Evolutionary conservation across 2,888 invertebrate species (phyloP), one percentile per base, ranked within the genome.

Genomic region (Polydrusus tereticollis): DNA sequence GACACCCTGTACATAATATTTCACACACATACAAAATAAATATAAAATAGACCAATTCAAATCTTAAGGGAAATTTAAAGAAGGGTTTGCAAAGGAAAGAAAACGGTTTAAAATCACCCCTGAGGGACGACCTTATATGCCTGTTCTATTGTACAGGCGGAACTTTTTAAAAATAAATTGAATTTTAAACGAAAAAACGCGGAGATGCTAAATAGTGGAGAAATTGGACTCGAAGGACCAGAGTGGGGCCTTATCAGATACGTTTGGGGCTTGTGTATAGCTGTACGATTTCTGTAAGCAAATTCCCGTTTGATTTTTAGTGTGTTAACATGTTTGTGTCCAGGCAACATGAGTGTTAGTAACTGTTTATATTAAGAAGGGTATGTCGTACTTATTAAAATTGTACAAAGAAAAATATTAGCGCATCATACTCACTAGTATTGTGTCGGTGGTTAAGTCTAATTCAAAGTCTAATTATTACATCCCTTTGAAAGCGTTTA

Each of bases 161-260:
- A 52, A 26, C 29, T 52, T 26, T 16, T 52, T 52, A 52, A 52
- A 52, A 52, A 52, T 52, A 52, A 52, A 52, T 52, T 52, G 52
- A 52, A 52, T 52, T 52, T 52, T 52, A 52, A 52, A 52, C 14
- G 8, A 52, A 52, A 52, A 52, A 52, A 52, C 29, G 52, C 21
- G 16, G 26, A 26, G 52, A 26, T 52, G 23, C 52, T 52, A 52
- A 52, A 52, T 52, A 52, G 52, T 52, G 26, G 29, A 29, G 29
- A 52, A 52, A 52, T 52, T 52, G 52, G 29, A 14, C 52, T 52
- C 26, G 2, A n/a, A 16, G 29, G 52, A 16, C 14, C 7, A 8
- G 6, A 29, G 26, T 29, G 5, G 52, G 26, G 12, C 47, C 23
- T 47, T 47, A 47, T 47, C 36, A n/a, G 36, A 36, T n/a, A 36